A percentile compares a stretch with the other conserved stretches of the same genome.
Evolutionary conservation across 2,797 vertebrate genomes (phyloP).

Genomic region (Coreius guichenoti): DNA sequence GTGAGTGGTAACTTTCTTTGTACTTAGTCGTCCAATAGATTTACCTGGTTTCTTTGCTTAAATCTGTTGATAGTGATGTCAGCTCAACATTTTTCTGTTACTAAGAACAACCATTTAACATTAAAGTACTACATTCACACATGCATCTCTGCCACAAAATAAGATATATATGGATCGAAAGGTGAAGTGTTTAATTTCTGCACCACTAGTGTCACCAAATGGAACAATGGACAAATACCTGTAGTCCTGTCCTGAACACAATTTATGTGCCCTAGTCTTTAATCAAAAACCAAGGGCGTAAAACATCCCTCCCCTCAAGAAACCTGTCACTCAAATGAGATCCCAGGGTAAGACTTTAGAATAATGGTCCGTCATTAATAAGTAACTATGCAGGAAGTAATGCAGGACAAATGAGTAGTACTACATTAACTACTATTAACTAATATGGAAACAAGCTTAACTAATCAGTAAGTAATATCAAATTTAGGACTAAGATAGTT

Average conservation of each 20-base stretch:
- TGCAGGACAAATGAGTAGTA: no score
- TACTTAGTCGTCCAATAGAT: background rate
- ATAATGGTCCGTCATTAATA: no score
- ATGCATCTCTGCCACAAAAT: background rate
- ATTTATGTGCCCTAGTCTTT: background rate
- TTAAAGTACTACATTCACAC: conserved; percentile 1
- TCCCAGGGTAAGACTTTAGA: background rate
- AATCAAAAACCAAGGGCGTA: background rate
- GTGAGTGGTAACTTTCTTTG: background rate
- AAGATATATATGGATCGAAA: background rate
- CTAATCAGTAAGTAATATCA: no score
- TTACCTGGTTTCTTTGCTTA: background rate
- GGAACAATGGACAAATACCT: background rate
- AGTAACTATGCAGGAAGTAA: no score
- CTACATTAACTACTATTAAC: no score
- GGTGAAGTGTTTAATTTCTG: background rate
- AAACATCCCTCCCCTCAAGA: background rate
- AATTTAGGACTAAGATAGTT: no score
- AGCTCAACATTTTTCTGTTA: background rate
- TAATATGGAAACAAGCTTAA: no score
- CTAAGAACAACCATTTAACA: background rate
- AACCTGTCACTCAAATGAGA: background rate
- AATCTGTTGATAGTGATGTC: background rate
- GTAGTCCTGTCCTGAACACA: background rate
- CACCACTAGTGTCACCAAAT: background rate